Percentiles rank a stretch among this genome's conserved stretches.
phyloP scores from a whole-genome alignment of 2,113 vertebrate species.

The Suricata suricatta region DNA sequence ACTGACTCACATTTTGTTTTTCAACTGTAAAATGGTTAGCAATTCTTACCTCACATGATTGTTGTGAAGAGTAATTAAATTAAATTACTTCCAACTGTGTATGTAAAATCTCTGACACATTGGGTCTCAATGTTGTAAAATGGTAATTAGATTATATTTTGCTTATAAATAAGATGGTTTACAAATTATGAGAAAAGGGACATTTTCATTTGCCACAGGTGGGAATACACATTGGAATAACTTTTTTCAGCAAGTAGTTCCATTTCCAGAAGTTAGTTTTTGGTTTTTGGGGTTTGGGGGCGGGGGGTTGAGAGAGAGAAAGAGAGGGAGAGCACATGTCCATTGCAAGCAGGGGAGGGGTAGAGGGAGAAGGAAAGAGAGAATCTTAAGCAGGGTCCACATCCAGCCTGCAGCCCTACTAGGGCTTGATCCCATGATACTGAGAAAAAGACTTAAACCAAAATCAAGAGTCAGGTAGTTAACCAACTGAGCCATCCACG shows the following conservation, averaged over 20 bases:
- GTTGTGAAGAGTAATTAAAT: background rate
- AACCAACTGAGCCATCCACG: no score
- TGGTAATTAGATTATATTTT: background rate
- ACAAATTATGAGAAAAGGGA: background rate
- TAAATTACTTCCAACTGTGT: background rate
- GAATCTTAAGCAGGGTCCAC: no score
- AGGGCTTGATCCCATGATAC: no score
- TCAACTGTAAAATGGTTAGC: background rate
- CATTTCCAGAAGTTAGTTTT: background rate
- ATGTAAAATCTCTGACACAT: background rate
- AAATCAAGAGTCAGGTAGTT: no score
- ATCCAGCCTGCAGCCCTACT: no score
- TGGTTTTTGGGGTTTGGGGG: background rate
- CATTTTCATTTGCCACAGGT: background rate
- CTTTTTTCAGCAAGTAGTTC: background rate
- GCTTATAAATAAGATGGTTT: background rate
- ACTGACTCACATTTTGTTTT: background rate
- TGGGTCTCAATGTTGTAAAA: background rate
- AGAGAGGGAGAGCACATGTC: no score
- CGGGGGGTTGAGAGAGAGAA: no score
- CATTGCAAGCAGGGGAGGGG: no score
- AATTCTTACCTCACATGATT: background rate
- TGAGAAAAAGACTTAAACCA: no score
- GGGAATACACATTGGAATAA: background rate
- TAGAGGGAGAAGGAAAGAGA: no score